Percentiles rank a stretch among this genome's conserved stretches.
Conservation (phyloP, 2,888 invertebrate genomes). For the Ctenicera cuprea region DNA sequence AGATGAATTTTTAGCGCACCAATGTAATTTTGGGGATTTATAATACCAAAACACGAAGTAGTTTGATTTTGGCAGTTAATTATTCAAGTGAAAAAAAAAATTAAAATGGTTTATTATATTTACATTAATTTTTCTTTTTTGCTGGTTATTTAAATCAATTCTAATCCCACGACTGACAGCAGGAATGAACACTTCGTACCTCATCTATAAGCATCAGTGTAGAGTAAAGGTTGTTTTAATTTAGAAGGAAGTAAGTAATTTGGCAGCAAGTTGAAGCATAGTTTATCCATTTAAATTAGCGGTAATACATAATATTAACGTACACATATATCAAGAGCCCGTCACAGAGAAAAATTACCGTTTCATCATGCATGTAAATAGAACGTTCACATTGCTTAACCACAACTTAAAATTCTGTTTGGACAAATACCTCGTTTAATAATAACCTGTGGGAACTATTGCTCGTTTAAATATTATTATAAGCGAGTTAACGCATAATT, state of each 20-base stretch:
- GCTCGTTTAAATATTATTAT: not conserved
- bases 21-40: no score
- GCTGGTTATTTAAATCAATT: conserved; percentile 3
- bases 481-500: not conserved
- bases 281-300: conserved; percentile 41
- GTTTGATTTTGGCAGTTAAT: no score
- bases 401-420: not conserved
- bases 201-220: not conserved
- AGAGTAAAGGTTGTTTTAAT: not conserved
- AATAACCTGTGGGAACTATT: not conserved
- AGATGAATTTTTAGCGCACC: no score
- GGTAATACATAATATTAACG: conserved; percentile 43
- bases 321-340: conserved; percentile 42
- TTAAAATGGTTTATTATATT: no score
- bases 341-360: conserved; percentile 44
- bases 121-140: no score
- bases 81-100: no score
- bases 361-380: conserved; percentile 44
- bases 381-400: conserved; percentile 36
- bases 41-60: no score
- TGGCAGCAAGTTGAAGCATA: conserved; percentile 28
- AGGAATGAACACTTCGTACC: conserved; percentile 2
- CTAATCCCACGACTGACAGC: not conserved
- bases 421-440: not conserved
- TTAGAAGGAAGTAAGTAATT: conserved; percentile 34